These are phyloP conservation scores for Neuroscelio doddi DNA, from an alignment of 2,888 invertebrate genomes.

Conservation along the genomic window DNA sequence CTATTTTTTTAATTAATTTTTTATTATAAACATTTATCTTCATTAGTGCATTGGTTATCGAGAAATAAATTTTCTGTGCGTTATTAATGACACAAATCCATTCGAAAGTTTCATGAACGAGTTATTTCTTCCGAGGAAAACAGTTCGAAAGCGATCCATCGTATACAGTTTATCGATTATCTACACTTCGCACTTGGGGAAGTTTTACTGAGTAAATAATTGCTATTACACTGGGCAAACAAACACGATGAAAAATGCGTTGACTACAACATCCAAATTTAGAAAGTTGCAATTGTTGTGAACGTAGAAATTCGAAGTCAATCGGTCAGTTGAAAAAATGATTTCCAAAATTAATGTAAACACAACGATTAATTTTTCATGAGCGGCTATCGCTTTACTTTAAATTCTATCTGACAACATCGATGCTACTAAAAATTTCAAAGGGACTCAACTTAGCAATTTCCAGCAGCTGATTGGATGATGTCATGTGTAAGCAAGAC, in stretches of 20 bases:
- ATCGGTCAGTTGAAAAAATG: no score
- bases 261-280: no score
- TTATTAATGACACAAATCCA: constrained; percentile 32
- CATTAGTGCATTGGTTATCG: constrained; percentile 8
- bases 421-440: neutral
- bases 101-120: constrained; percentile 13
- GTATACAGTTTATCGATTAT: constrained; percentile 10
- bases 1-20: no score
- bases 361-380: no score
- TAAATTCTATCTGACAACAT: no score
- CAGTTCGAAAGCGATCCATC: constrained; percentile 11
- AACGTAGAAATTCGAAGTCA: no score
- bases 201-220: constrained; percentile 8
- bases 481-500: constrained; percentile 7
- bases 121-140: constrained; percentile 5
- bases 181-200: constrained; percentile 2
- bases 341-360: no score
- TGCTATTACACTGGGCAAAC: neutral
- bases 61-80: constrained; percentile 24
- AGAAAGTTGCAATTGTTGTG: no score
- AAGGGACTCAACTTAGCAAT: neutral
- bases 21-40: constrained; percentile 12
- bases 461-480: constrained; percentile 1
- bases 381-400: no score
- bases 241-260: constrained; percentile 1